Base-by-base conservation (phyloP, 2,113 vertebrate genomes). In the Grantiella picta region DNA sequence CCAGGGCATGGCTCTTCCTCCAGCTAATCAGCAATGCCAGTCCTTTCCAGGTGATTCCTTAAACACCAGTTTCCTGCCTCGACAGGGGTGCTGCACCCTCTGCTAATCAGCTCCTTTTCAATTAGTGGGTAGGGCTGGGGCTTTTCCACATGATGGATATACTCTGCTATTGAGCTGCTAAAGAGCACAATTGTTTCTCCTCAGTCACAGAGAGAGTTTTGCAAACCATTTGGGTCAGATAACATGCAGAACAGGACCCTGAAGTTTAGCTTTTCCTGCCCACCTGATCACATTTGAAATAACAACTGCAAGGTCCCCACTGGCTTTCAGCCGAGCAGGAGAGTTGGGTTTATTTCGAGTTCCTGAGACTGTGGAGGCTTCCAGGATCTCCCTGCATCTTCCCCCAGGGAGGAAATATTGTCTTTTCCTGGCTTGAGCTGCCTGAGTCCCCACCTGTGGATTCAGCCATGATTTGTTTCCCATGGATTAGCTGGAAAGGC, bases 101-200 rank as follows among this genome's bases (percentile, higher is more conserved):
- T 24, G 60, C 80, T 94, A 82, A 86, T 88, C 91, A 87, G 52
- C 86, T 89, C 63, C 64, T 66, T 57, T 93, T 71, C 95, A 90
- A 79, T 94, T 94, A 96, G 68, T 4, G 0, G 36, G 45, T 19
- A 40, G 42, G 54, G 50, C 11, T 69, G 77, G 72, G 12, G 6
- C 83, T 35, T 87, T 36, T 15, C 47, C 69, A 38, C 72, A 49
- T 88, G 89, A 94, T 91, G 45, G 27, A 92, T 95, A 60, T 9
- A 79, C 76, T 91, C 77, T 40, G 40, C 66, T 66, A 16, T 8
- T 66, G 28, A 93, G 84, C 70, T 78, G 59, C 71, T 92, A 38
- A 82, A 82, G n/a, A 89, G 65, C 57, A 82, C 63, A 45, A 17
- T 87, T 82, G 79, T 77, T 95, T 85, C 73, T 89, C 70, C 50